These are phyloP conservation scores for Latheticus oryzae DNA, from an alignment of 2,888 invertebrate species.

Conservation along the genomic window DNA sequence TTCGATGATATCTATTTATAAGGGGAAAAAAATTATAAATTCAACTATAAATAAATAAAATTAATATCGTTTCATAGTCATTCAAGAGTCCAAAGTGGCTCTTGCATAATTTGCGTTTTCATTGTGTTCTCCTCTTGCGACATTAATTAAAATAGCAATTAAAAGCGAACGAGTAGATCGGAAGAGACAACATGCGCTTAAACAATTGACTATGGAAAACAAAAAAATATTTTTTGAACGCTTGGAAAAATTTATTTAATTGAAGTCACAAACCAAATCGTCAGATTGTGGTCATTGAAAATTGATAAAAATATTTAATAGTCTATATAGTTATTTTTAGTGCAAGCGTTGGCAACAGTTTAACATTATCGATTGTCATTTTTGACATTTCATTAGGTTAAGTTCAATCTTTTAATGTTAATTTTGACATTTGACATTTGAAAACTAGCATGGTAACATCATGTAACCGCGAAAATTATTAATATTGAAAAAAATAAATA, in stretches of 20 bases:
- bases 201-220: conserved; percentile 32
- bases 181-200: conserved; percentile 33
- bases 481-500: too few species aligned
- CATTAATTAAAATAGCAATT: conserved; percentile 42
- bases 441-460: too few species aligned
- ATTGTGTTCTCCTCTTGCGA: conserved; percentile 34
- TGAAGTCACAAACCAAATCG: background rate
- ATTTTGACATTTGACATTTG: too few species aligned
- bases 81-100: conserved; percentile 22
- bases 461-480: too few species aligned
- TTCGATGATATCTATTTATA: background rate
- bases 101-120: conserved; percentile 30
- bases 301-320: too few species aligned
- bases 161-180: conserved; percentile 34
- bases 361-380: too few species aligned
- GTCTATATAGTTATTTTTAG: too few species aligned
- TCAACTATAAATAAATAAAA: conserved; percentile 33
- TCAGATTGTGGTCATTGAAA: too few species aligned
- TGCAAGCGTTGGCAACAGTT: too few species aligned
- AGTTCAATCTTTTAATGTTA: too few species aligned
- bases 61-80: conserved; percentile 26
- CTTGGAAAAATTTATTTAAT: background rate
- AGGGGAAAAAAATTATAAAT: too few species aligned
- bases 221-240: background rate
- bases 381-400: too few species aligned